phyloP scores from a whole-genome alignment of 1,140 invertebrate species.

The Prorops nasuta region DNA sequence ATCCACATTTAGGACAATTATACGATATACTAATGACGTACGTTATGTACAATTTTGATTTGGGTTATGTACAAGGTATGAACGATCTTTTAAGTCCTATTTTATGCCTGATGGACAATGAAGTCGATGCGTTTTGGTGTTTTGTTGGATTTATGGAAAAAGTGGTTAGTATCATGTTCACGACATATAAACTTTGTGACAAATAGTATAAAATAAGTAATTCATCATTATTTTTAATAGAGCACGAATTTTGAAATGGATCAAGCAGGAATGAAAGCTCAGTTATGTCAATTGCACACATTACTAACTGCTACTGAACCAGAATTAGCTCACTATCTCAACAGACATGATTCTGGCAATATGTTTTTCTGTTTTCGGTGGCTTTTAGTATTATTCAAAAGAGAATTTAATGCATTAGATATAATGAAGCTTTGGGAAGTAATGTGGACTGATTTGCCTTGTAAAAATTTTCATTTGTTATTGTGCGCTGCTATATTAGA shows the following conservation, averaged over 20 bases:
- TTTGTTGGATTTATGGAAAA: constrained; percentile 98
- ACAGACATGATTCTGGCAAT: constrained; percentile 90
- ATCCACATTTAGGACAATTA: constrained; percentile 81
- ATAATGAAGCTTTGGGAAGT: constrained; percentile 81
- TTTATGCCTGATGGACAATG: constrained; percentile 84
- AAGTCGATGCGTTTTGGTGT: constrained; percentile 98
- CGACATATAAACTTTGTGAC: no score
- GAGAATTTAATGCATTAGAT: constrained; percentile 74
- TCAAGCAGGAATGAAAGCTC: constrained; percentile 94
- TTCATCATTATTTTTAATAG: constrained; percentile 52
- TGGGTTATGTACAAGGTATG: constrained; percentile 97
- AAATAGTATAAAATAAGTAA: constrained; percentile 2
- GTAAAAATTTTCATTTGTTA: constrained; percentile 91
- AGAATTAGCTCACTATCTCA: constrained; percentile 81
- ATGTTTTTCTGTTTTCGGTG: constrained; percentile 99
- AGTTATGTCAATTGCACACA: constrained; percentile 81
- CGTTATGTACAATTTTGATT: constrained; percentile 99
- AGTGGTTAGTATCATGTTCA: constrained; percentile 66
- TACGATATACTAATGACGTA: constrained; percentile 97
- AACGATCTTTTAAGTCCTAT: constrained; percentile 94
- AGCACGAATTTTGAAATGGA: constrained; percentile 95
- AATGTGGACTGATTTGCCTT: constrained; percentile 88
- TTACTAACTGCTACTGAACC: constrained; percentile 82
- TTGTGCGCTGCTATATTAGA: constrained; percentile 90
- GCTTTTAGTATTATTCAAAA: constrained; percentile 81